phyloP scores from a whole-genome alignment of 2,113 vertebrate genomes.

The Camelus bactrianus region DNA sequence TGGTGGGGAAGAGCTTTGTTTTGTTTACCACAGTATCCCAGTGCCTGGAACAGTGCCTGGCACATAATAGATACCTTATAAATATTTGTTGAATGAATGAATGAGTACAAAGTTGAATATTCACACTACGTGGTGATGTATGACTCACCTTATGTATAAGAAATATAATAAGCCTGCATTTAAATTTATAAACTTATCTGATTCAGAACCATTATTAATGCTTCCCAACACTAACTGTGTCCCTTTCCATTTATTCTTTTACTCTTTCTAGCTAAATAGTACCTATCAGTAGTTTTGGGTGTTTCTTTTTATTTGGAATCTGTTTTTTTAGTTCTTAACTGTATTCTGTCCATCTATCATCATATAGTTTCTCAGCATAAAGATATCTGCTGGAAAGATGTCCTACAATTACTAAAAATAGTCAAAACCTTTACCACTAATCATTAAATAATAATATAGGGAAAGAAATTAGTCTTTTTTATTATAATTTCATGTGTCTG shows the following conservation, averaged over 20 bases:
- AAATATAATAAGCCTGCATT: neutral
- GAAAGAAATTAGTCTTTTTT: neutral
- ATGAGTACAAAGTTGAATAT: neutral
- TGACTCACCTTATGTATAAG: neutral
- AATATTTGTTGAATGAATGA: constrained; percentile 45
- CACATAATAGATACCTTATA: neutral
- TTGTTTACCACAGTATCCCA: neutral
- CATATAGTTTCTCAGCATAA: constrained; percentile 45
- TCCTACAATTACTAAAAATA: constrained; percentile 31
- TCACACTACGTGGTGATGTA: neutral
- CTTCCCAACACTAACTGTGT: constrained; percentile 13
- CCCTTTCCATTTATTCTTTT: constrained; percentile 30
- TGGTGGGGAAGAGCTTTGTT: neutral
- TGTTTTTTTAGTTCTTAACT: neutral
- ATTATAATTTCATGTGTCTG: neutral
- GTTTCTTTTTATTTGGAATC: constrained; percentile 53
- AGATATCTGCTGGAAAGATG: neutral
- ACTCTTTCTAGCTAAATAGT: neutral
- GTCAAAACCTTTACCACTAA: neutral
- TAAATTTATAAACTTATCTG: constrained; percentile 41
- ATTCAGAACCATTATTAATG: constrained; percentile 31
- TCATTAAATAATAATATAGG: neutral
- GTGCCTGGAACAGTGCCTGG: neutral
- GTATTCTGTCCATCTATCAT: constrained; percentile 18
- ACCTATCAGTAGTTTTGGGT: neutral